Evolutionary conservation across 2,797 vertebrate genomes (phyloP).

Genomic region (Micrastur ruficollis): DNA sequence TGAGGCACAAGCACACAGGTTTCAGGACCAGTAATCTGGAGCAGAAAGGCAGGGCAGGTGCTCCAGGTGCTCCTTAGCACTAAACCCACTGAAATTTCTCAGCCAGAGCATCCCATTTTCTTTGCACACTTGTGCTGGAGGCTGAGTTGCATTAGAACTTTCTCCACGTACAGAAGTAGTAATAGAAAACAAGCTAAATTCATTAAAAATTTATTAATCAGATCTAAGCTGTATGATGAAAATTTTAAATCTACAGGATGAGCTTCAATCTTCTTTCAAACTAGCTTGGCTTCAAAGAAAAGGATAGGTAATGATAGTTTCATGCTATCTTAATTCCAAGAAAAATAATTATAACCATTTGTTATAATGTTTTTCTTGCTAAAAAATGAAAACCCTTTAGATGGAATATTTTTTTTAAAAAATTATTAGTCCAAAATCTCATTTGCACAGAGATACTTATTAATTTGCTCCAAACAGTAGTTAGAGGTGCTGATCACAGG

Average conservation of each 20-base stretch:
- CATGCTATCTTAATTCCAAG: not conserved
- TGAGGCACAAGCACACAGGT: not conserved
- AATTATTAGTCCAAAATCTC: not conserved
- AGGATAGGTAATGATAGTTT: not conserved
- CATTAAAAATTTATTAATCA: not conserved
- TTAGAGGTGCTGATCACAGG: not conserved
- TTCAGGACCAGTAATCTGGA: not conserved
- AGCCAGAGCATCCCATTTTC: not conserved
- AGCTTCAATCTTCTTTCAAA: not conserved
- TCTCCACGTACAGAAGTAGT: not conserved
- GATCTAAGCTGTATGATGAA: not conserved
- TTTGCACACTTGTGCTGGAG: not conserved
- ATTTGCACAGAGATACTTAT: not conserved
- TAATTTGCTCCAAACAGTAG: not conserved
- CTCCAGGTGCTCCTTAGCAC: not conserved
- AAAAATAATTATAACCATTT: not conserved
- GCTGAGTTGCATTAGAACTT: not conserved
- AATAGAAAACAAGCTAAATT: not conserved
- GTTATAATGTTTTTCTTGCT: not conserved
- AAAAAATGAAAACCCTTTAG: not conserved
- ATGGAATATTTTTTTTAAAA: not conserved
- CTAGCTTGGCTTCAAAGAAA: not conserved
- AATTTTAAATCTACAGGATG: not conserved
- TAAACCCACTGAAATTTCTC: not conserved
- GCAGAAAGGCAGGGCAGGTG: not conserved